These are phyloP conservation scores for Montipora capricornis DNA, from an alignment of 64 coral and sea anemone genomes.

Conservation along the genomic window DNA sequence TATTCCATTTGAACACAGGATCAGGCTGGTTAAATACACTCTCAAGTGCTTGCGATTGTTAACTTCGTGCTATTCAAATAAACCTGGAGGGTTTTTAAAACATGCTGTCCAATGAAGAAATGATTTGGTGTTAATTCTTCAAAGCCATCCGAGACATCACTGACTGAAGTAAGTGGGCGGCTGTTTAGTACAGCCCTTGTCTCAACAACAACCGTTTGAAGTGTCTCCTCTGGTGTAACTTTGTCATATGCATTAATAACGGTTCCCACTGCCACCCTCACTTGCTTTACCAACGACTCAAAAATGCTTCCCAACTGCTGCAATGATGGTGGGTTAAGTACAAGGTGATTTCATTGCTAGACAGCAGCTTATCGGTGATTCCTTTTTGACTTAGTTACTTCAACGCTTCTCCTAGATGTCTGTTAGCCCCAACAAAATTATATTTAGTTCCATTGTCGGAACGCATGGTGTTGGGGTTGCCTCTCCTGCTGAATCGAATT, in stretches of 20 bases:
- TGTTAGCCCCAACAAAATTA: neutral
- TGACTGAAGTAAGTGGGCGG: slow-evolving; percentile 15
- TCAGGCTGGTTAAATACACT: neutral
- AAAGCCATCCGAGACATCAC: slow-evolving; percentile 25
- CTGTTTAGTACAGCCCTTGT: slow-evolving; percentile 37
- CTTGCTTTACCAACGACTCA: slow-evolving; percentile 50
- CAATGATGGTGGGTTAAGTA: slow-evolving; percentile 34
- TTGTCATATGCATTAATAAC: neutral
- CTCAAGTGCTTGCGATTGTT: slow-evolving; percentile 23
- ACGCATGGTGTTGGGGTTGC: slow-evolving; percentile 1
- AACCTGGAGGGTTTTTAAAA: neutral
- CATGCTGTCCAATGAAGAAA: slow-evolving; percentile 34
- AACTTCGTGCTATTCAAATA: slow-evolving; percentile 9
- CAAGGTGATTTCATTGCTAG: neutral
- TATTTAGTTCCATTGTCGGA: slow-evolving; percentile 26
- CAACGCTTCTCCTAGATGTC: neutral
- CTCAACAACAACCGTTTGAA: slow-evolving; percentile 37
- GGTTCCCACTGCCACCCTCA: slow-evolving; percentile 13
- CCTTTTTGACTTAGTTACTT: neutral
- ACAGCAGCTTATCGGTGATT: neutral
- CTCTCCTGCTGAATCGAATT: slow-evolving; percentile 12
- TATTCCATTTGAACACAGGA: slow-evolving; percentile 9
- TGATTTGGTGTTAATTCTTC: slow-evolving; percentile 34
- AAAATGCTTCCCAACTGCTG: slow-evolving; percentile 40
- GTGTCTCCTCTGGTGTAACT: slow-evolving; percentile 16